Evolutionary conservation across 2,113 vertebrate species (phyloP).

Genomic region (Notarius lentiginosus): DNA sequence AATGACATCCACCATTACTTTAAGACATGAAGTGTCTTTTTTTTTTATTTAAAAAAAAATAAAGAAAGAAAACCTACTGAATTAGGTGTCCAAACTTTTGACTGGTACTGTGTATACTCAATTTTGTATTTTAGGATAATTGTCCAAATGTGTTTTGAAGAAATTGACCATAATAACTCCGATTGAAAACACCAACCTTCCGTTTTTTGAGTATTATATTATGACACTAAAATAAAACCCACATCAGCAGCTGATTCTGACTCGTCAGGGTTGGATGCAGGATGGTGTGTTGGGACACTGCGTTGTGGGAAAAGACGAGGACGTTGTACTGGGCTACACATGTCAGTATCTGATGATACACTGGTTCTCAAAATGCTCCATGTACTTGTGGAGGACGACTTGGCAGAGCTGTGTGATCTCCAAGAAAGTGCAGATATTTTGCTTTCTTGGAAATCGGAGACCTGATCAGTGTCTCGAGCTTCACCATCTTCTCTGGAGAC

Average conservation of each 20-base stretch:
- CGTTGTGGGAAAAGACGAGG: conserved; percentile 1
- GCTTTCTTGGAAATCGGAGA: conserved; percentile 1
- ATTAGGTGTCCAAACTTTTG: too few relatives aligned
- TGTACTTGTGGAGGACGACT: conserved; percentile 12
- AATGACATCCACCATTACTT: too few relatives aligned
- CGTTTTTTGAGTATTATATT: not conserved
- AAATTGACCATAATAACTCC: not conserved
- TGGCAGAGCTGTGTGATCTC: conserved; percentile 21
- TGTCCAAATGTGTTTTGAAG: not conserved
- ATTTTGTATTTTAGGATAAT: not conserved
- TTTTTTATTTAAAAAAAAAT: too few relatives aligned
- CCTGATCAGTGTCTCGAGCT: not conserved
- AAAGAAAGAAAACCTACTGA: too few relatives aligned
- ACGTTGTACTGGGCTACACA: conserved; percentile 24
- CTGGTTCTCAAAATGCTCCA: conserved; percentile 29
- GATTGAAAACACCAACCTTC: not conserved
- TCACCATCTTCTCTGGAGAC: not conserved
- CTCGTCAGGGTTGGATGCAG: conserved; percentile 6
- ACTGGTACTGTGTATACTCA: too few relatives aligned
- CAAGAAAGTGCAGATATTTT: not conserved
- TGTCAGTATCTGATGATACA: not conserved
- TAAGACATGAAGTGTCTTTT: too few relatives aligned
- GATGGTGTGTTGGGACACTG: conserved; percentile 1
- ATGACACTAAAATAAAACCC: not conserved
- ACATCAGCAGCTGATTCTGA: conserved; percentile 30